These are phyloP conservation scores for Hermaeophaga mercurialis DNA, from an alignment of 2,888 invertebrate species.

Conservation along the genomic window DNA sequence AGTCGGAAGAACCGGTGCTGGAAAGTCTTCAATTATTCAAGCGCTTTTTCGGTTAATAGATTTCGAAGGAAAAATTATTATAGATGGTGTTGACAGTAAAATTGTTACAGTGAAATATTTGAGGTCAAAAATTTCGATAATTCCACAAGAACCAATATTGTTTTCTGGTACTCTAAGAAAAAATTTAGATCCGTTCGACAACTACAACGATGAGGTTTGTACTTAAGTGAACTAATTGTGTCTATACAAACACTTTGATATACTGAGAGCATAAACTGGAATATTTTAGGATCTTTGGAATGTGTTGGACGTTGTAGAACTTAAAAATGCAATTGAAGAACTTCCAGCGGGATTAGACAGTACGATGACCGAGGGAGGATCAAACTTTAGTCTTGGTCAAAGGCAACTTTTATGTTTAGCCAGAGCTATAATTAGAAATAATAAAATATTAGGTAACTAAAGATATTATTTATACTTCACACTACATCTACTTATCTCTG, in stretches of 20 bases:
- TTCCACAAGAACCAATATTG: slow-evolving; percentile 84
- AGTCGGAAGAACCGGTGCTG: slow-evolving; percentile 82
- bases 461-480: no score
- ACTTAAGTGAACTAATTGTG: no score
- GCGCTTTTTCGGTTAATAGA: slow-evolving; percentile 81
- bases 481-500: no score
- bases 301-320: slow-evolving; percentile 78
- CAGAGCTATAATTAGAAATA: slow-evolving; percentile 63
- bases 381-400: slow-evolving; percentile 59
- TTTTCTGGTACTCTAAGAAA: slow-evolving; percentile 85
- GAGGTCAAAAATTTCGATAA: slow-evolving; percentile 78
- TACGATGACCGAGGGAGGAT: slow-evolving; percentile 74
- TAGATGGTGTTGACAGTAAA: slow-evolving; percentile 77
- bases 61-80: slow-evolving; percentile 75
- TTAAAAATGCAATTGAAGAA: slow-evolving; percentile 64
- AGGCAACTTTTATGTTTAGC: slow-evolving; percentile 73
- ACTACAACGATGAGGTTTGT: slow-evolving; percentile 68
- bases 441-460: slow-evolving; percentile 44
- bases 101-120: slow-evolving; percentile 73
- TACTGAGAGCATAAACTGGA: no score
- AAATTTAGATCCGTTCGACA: slow-evolving; percentile 88
- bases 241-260: no score
- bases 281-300: slow-evolving; percentile 68
- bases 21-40: slow-evolving; percentile 75
- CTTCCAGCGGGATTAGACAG: slow-evolving; percentile 66